Evolutionary conservation across 1,140 invertebrate genomes (phyloP), one percentile per base, ranked within the genome.

Genomic region (Lucilia sericata): DNA sequence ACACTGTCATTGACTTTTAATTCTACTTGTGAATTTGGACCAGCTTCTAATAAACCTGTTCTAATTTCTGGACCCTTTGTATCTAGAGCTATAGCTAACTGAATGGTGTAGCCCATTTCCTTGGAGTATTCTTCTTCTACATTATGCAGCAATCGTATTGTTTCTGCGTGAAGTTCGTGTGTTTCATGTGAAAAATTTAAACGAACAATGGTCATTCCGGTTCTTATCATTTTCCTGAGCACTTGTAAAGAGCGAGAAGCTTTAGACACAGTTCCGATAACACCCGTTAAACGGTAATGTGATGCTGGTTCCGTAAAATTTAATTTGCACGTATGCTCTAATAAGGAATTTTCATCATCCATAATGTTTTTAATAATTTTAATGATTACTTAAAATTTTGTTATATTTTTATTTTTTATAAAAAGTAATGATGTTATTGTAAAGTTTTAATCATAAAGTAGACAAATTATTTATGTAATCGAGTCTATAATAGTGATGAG

Each of bases 171-270:
- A 91, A 99, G 98, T 88, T 99, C 98, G 88, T 99, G 96, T 0
- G 97, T 95, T 76, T 98, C 98, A 91, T 99, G 98, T 3, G 98
- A 99, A 92, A 99, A 99, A 92, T 99, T 99, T 90, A 99, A 93
- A 78, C 99, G 94, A 13, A 98, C 98, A 84, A 99, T 95, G 87
- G 99, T 99, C 98, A 99, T 99, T 2, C 99, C 99, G 3, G 96
- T 96, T 85, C 96, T 95, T 88, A 99, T 98, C 96, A 99, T 98
- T 86, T 98, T 94, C 87, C 97, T 95, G 14, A 99, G 91, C 85
- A 94, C 95, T 21, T 94, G 94, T 0, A 96, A 94, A 70, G 95
- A 94, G 34, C 95, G 93, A n/a, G 97, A 98, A 0, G 95, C 96
- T 4, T 98, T 98, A 12, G 98, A 98, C 36, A 90, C 85, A 0